phyloP scores from a whole-genome alignment of 2,797 vertebrate species.

The Sciurus vulgaris region DNA sequence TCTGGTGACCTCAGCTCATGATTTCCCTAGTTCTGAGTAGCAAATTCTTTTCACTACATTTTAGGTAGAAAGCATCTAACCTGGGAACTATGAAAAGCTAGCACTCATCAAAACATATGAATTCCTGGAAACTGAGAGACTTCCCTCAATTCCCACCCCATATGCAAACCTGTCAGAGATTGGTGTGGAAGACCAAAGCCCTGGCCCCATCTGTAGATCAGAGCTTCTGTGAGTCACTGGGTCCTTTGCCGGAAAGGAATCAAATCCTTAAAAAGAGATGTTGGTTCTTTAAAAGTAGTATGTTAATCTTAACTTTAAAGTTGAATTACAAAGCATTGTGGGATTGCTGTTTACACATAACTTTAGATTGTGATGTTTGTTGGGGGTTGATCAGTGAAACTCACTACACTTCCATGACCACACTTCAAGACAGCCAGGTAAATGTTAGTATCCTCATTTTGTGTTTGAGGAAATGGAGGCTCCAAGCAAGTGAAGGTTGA shows the following conservation, averaged over 20 bases:
- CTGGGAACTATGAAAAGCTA: not conserved
- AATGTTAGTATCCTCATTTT: not conserved
- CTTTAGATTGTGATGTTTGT: not conserved
- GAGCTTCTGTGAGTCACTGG: not conserved
- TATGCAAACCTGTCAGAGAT: not conserved
- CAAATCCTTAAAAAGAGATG: not conserved
- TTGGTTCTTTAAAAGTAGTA: not conserved
- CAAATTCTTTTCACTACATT: not conserved
- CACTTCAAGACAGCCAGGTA: not conserved
- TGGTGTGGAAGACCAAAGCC: not conserved
- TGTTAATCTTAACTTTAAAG: conserved; percentile 1
- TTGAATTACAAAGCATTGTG: not conserved
- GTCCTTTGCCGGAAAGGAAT: not conserved
- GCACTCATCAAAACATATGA: not conserved
- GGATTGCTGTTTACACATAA: not conserved
- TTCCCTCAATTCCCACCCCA: not conserved
- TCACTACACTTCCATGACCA: not conserved
- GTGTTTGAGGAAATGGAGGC: not conserved
- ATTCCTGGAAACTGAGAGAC: not conserved
- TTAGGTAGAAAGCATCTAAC: not conserved
- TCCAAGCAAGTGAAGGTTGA: not conserved
- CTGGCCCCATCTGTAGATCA: not conserved
- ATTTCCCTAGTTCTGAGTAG: not conserved
- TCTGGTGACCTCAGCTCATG: not conserved
- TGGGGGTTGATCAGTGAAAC: not conserved